Conservation (phyloP, 2,113 vertebrate species). For the Hyla sarda region DNA sequence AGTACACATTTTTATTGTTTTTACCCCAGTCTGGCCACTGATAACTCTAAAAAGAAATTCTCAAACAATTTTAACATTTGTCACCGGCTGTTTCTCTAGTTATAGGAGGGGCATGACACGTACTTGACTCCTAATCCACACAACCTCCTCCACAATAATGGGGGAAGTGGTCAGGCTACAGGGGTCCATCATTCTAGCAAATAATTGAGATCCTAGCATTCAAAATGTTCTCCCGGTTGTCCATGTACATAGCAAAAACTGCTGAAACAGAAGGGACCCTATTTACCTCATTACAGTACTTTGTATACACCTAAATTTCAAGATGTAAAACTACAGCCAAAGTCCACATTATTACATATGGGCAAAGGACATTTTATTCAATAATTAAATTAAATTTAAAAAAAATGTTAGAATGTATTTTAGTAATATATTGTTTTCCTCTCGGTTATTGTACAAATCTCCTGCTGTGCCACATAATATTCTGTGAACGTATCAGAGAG, state of each 20-base stretch:
- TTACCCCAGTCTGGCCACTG: too few species aligned
- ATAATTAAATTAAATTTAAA: background rate
- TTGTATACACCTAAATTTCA: background rate
- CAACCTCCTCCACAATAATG: too few species aligned
- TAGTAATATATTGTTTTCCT: conserved; percentile 3
- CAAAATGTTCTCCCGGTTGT: too few species aligned
- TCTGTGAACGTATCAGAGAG: conserved; percentile 14
- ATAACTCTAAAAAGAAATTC: too few species aligned
- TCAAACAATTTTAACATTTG: too few species aligned
- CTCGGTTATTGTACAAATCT: conserved; percentile 60
- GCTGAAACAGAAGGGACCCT: background rate
- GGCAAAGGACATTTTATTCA: background rate
- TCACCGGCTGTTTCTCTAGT: too few species aligned
- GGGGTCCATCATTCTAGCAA: too few species aligned
- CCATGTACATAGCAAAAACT: background rate
- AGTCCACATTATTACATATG: background rate
- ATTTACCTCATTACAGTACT: background rate
- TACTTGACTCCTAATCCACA: too few species aligned
- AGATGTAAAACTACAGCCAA: background rate
- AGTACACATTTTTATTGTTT: too few species aligned
- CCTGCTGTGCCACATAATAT: conserved; percentile 54
- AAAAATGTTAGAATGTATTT: background rate
- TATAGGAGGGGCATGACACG: too few species aligned
- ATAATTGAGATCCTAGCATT: too few species aligned
- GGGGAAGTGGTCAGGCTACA: too few species aligned